Conservation (phyloP, 2,888 invertebrate genomes). For the Suillia variegata region DNA sequence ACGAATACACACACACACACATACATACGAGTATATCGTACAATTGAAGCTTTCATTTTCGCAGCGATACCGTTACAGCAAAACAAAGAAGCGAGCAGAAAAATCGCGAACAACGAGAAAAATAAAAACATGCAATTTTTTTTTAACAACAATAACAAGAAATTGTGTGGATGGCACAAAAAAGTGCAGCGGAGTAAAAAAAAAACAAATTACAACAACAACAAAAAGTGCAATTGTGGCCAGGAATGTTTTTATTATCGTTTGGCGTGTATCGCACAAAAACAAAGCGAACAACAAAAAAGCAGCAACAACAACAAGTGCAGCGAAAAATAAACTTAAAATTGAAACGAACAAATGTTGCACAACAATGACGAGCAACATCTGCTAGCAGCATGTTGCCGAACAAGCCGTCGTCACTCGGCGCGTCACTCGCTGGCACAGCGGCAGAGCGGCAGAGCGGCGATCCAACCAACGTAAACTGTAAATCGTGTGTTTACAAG, state of each 20-base stretch:
- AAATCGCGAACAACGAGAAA: background rate
- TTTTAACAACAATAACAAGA: slow-evolving; percentile 26
- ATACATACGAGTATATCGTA: background rate
- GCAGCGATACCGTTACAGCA: slow-evolving; percentile 50
- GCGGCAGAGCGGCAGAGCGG: no score
- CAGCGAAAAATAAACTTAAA: slow-evolving; percentile 12
- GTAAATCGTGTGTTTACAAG: slow-evolving; percentile 51
- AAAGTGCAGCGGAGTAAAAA: background rate
- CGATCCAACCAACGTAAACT: no score
- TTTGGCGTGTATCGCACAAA: slow-evolving; percentile 9
- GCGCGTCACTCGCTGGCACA: slow-evolving; percentile 12
- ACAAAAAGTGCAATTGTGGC: background rate
- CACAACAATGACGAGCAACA: background rate
- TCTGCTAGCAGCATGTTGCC: slow-evolving; percentile 33
- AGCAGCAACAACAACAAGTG: slow-evolving; percentile 18
- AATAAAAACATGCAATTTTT: no score
- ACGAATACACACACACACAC: slow-evolving; percentile 2
- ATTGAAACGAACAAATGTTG: slow-evolving; percentile 20
- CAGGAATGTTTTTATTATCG: slow-evolving; percentile 3
- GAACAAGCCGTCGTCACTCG: background rate
- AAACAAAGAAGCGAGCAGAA: slow-evolving; percentile 21
- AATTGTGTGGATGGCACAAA: background rate
- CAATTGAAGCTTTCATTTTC: slow-evolving; percentile 54
- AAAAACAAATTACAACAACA: slow-evolving; percentile 25
- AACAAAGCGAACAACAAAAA: slow-evolving; percentile 20